These are phyloP conservation scores for Drosophila histrio DNA, from an alignment of 2,888 invertebrate species.

Conservation along the genomic window DNA sequence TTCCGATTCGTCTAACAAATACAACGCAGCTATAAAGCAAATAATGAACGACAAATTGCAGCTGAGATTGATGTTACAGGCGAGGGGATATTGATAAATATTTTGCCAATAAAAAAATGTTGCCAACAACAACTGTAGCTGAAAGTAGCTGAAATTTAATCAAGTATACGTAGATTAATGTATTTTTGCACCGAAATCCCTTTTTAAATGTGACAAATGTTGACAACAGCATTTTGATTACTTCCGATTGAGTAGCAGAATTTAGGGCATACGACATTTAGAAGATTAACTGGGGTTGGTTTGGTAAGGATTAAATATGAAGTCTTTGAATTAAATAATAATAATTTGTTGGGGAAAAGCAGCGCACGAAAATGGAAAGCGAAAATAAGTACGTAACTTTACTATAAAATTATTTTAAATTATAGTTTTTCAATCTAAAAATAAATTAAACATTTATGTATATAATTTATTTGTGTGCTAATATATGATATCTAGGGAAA, in stretches of 20 bases:
- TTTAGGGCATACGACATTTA: too few species aligned
- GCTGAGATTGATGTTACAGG: slow-evolving; percentile 56
- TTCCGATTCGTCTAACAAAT: slow-evolving; percentile 56
- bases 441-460: too few species aligned
- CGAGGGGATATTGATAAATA: slow-evolving; percentile 54
- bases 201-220: background rate
- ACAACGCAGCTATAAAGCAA: slow-evolving; percentile 36
- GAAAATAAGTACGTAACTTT: too few species aligned
- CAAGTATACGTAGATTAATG: slow-evolving; percentile 11
- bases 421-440: too few species aligned
- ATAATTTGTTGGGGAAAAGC: too few species aligned
- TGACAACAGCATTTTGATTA: slow-evolving; percentile 1
- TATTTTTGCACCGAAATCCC: background rate
- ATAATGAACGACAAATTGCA: slow-evolving; percentile 72
- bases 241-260: background rate
- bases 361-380: too few species aligned
- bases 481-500: too few species aligned
- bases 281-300: background rate
- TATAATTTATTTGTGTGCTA: too few species aligned
- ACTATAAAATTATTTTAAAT: too few species aligned
- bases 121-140: slow-evolving; percentile 29
- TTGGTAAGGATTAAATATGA: background rate
- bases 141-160: slow-evolving; percentile 18
- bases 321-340: background rate
- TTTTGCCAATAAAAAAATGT: slow-evolving; percentile 28